These are phyloP conservation scores for Periophthalmodon schlosseri DNA, from an alignment of 2,113 vertebrate species.

Conservation along the genomic window DNA sequence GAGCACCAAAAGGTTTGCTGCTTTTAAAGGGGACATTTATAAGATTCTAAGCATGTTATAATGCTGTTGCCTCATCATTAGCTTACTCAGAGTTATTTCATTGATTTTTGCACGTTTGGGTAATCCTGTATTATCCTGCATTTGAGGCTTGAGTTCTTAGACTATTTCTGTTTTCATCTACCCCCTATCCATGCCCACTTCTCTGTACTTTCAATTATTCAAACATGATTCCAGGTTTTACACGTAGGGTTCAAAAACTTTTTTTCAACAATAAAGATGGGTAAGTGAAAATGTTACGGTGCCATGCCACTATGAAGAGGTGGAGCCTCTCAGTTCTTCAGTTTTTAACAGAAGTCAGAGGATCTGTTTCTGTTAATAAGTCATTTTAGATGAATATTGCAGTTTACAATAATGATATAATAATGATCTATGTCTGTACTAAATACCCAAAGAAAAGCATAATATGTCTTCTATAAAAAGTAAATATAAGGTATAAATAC, in stretches of 20 bases:
- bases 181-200: background rate
- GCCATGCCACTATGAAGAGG: too few relatives aligned
- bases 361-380: too few relatives aligned
- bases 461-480: too few relatives aligned
- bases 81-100: background rate
- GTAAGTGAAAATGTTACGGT: background rate
- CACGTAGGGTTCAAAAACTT: background rate
- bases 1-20: slow-evolving; percentile 89
- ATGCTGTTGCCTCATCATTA: background rate
- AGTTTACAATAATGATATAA: too few relatives aligned
- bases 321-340: too few relatives aligned
- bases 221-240: background rate
- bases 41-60: background rate
- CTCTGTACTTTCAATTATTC: background rate
- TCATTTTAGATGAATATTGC: background rate
- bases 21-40: slow-evolving; percentile 12
- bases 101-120: background rate
- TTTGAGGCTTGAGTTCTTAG: background rate
- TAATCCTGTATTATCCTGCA: background rate
- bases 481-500: background rate
- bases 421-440: too few relatives aligned
- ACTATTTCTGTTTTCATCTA: background rate
- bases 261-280: background rate
- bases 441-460: too few relatives aligned
- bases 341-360: too few relatives aligned